These are phyloP conservation scores for Flexamia atlantica DNA, from an alignment of 2,888 invertebrate species.

Conservation along the genomic window DNA sequence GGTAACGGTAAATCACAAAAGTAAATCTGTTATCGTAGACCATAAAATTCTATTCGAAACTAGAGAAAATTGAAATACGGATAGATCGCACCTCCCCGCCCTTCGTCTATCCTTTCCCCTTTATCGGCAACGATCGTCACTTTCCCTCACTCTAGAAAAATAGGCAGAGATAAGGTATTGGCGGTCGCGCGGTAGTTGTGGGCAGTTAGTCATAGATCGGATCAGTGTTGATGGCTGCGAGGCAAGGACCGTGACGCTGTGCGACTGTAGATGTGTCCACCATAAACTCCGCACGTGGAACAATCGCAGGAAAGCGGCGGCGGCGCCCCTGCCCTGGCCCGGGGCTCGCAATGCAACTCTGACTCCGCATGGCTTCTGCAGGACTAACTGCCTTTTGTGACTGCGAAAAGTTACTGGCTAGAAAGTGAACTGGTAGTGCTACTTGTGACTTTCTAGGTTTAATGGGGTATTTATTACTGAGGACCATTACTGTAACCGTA, in stretches of 20 bases:
- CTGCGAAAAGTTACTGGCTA: constrained; percentile 25
- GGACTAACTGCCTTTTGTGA: constrained; percentile 47
- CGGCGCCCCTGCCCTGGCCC: background rate
- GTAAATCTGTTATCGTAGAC: too few relatives aligned
- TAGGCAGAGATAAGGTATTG: constrained; percentile 24
- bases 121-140: background rate
- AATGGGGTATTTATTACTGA: background rate
- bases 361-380: constrained; percentile 44
- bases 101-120: constrained; percentile 6
- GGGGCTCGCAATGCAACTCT: background rate
- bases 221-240: constrained; percentile 19
- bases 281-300: constrained; percentile 29
- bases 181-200: background rate
- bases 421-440: constrained; percentile 9
- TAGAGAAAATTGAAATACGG: background rate
- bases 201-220: constrained; percentile 33
- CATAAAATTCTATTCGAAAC: background rate
- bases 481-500: too few relatives aligned
- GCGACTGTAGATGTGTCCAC: constrained; percentile 15
- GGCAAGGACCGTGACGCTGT: constrained; percentile 6
- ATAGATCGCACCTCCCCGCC: background rate
- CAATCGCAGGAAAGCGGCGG: constrained; percentile 35
- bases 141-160: constrained; percentile 25
- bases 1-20: too few relatives aligned
- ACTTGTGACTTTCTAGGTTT: background rate